These are phyloP conservation scores for Lophura nycthemera DNA, from an alignment of 2,113 vertebrate genomes.

Conservation along the genomic window DNA sequence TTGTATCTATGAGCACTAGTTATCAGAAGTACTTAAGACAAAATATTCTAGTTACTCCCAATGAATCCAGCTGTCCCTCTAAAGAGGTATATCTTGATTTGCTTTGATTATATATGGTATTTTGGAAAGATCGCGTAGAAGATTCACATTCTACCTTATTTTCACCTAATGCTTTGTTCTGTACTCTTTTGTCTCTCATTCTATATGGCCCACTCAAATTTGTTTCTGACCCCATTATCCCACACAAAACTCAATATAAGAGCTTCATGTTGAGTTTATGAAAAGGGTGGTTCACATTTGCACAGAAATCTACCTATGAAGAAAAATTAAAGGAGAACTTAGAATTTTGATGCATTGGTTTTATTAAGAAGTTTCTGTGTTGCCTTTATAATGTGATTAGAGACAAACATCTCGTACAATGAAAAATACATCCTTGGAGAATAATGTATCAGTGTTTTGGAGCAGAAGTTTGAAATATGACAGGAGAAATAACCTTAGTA, in stretches of 20 bases:
- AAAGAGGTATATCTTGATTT: not conserved
- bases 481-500: not conserved
- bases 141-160: not conserved
- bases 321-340: not conserved
- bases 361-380: not conserved
- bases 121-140: not conserved
- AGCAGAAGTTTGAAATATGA: not conserved
- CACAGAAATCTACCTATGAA: not conserved
- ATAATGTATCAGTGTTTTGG: not conserved
- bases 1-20: not conserved
- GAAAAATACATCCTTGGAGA: not conserved
- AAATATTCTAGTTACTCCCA: not conserved
- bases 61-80: not conserved
- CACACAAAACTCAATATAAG: not conserved
- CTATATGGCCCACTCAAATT: not conserved
- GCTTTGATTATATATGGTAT: not conserved
- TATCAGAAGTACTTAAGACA: not conserved
- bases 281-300: fast-evolving
- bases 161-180: not conserved
- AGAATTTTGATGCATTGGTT: not conserved
- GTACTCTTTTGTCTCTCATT: not conserved
- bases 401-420: not conserved
- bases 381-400: not conserved
- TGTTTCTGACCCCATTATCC: not conserved
- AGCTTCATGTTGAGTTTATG: not conserved